phyloP scores from a whole-genome alignment of 2,797 vertebrate species.

The Taenioides sp. region DNA sequence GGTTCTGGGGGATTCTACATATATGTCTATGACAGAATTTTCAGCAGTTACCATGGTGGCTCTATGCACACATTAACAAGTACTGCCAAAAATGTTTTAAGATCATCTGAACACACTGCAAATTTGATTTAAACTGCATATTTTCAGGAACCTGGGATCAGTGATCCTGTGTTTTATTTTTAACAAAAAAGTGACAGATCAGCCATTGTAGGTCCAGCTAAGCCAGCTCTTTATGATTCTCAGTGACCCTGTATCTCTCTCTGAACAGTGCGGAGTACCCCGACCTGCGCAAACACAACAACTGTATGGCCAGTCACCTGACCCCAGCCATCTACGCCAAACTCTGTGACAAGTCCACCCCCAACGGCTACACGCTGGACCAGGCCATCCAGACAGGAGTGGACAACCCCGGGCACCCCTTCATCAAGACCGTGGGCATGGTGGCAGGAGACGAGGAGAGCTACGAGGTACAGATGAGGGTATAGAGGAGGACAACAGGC shows the following conservation, averaged over 20 bases:
- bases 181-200: too few relatives aligned
- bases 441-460: neutral
- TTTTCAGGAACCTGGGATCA: too few relatives aligned
- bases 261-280: constrained; percentile 90
- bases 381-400: constrained; percentile 96
- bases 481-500: neutral
- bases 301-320: constrained; percentile 95
- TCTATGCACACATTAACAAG: too few relatives aligned
- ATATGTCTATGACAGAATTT: too few relatives aligned
- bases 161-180: too few relatives aligned
- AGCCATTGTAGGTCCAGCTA: too few relatives aligned
- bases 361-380: constrained; percentile 91
- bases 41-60: too few relatives aligned
- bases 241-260: neutral
- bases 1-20: too few relatives aligned
- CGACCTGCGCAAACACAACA: constrained; percentile 96
- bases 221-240: neutral
- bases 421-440: constrained; percentile 86
- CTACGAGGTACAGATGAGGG: neutral
- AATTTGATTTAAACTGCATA: too few relatives aligned
- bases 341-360: constrained; percentile 89
- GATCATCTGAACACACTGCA: too few relatives aligned
- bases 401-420: constrained; percentile 96
- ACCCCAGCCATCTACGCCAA: constrained; percentile 89
- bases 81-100: too few relatives aligned